These are phyloP conservation scores for Zaprionus inermis DNA, from an alignment of 1,140 invertebrate genomes.

Conservation along the genomic window DNA sequence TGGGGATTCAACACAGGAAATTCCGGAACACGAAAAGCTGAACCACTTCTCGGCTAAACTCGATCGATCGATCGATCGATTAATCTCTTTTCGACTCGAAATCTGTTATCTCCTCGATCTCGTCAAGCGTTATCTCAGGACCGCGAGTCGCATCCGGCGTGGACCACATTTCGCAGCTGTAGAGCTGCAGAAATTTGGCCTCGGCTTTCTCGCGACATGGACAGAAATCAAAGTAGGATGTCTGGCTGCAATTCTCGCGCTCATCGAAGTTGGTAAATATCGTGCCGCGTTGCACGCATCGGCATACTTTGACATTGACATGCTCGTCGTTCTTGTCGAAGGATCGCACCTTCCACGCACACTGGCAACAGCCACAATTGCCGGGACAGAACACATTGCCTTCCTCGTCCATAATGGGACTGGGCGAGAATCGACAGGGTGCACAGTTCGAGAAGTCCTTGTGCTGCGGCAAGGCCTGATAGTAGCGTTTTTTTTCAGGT, in stretches of 20 bases:
- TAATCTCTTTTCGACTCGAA: not conserved
- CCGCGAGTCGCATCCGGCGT: conserved; percentile 35
- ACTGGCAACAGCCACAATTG: conserved; percentile 78
- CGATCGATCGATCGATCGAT: too few relatives aligned
- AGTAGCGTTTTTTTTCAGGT: conserved; percentile 54
- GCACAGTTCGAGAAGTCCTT: conserved; percentile 70
- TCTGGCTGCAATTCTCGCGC: conserved; percentile 58
- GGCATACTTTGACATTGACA: conserved; percentile 71
- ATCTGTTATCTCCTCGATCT: conserved; percentile 53
- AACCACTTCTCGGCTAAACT: too few relatives aligned
- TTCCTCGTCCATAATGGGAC: conserved; percentile 73
- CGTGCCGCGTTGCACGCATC: conserved; percentile 64
- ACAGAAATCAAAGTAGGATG: conserved; percentile 76
- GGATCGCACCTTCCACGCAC: conserved; percentile 61
- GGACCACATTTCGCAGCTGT: conserved; percentile 67
- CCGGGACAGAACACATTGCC: conserved; percentile 76
- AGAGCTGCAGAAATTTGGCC: conserved; percentile 70
- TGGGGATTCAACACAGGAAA: not conserved
- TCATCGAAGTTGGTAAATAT: conserved; percentile 62
- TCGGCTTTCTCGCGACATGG: conserved; percentile 79
- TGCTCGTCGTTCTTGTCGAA: conserved; percentile 44
- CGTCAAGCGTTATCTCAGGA: conserved; percentile 43
- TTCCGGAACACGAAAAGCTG: not conserved
- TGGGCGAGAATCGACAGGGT: conserved; percentile 71
- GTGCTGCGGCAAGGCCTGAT: conserved; percentile 68